Conservation (phyloP, 2,113 vertebrate genomes). For the Paracanthobrama guichenoti region DNA sequence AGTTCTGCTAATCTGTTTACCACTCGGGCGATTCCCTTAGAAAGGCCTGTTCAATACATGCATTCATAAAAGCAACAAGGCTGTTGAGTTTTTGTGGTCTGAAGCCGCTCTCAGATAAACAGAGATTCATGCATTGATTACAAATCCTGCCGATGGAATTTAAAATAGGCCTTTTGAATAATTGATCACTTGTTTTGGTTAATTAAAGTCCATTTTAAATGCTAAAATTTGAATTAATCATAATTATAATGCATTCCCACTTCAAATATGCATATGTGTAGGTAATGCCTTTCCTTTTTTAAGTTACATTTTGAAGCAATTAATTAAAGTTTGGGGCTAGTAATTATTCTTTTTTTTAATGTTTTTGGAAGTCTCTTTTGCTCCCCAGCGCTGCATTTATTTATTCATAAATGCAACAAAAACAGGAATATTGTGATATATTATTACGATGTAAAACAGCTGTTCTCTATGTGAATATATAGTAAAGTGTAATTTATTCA, state of each 20-base stretch:
- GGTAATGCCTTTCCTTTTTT: no score
- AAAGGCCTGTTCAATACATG: not conserved
- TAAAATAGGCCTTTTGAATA: not conserved
- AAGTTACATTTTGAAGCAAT: no score
- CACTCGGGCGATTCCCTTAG: not conserved
- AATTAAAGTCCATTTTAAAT: not conserved
- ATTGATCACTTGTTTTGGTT: not conserved
- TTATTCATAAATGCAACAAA: not conserved
- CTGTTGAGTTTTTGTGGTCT: not conserved
- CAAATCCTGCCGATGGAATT: not conserved
- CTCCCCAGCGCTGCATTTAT: not conserved
- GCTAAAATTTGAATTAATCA: not conserved
- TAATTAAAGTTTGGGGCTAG: no score
- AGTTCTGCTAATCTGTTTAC: not conserved
- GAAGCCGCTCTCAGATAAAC: no score
- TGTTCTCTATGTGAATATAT: not conserved
- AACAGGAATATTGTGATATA: not conserved
- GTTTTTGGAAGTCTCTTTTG: not conserved
- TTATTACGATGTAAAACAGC: not conserved
- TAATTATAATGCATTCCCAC: no score
- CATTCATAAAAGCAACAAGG: slow-evolving; percentile 10
- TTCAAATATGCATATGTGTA: no score
- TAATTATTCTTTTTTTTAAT: no score
- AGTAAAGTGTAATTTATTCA: not conserved
- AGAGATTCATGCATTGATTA: not conserved